Evolutionary conservation across 1,140 invertebrate species (phyloP).

Genomic region (Diorhabda elongata): DNA sequence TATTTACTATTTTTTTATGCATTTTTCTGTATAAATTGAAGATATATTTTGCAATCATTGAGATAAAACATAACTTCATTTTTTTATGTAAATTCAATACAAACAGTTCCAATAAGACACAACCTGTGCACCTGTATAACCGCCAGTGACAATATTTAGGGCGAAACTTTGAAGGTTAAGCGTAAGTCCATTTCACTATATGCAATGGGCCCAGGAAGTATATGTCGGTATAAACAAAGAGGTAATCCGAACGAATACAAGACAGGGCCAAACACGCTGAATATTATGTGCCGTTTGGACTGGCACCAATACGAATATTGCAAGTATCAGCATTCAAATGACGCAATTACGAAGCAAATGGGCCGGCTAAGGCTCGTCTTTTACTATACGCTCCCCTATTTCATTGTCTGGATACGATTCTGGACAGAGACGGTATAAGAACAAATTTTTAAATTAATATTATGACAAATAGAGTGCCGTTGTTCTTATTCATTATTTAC

Average conservation of each 20-base stretch:
- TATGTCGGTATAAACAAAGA: conserved; percentile 27
- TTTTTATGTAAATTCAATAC: not conserved
- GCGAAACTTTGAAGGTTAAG: conserved; percentile 14
- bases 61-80: not conserved
- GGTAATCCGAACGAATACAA: conserved; percentile 37
- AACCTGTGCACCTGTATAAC: conserved; percentile 12
- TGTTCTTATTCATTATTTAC: too few relatives aligned
- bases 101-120: conserved; percentile 3
- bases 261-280: conserved; percentile 19
- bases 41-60: too few relatives aligned
- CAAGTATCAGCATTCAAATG: conserved; percentile 38
- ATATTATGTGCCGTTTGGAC: conserved; percentile 30
- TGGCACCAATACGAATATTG: conserved; percentile 38
- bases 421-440: conserved; percentile 1
- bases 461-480: too few relatives aligned
- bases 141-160: not conserved
- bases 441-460: too few relatives aligned
- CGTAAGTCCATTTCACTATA: conserved; percentile 1
- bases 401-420: conserved; percentile 5
- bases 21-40: too few relatives aligned
- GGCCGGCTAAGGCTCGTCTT: conserved; percentile 15
- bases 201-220: conserved; percentile 11
- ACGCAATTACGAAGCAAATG: conserved; percentile 40
- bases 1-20: too few relatives aligned
- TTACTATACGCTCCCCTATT: conserved; percentile 5